Evolutionary conservation across 2,113 vertebrate genomes (phyloP).

Genomic region (Fregata magnificens): DNA sequence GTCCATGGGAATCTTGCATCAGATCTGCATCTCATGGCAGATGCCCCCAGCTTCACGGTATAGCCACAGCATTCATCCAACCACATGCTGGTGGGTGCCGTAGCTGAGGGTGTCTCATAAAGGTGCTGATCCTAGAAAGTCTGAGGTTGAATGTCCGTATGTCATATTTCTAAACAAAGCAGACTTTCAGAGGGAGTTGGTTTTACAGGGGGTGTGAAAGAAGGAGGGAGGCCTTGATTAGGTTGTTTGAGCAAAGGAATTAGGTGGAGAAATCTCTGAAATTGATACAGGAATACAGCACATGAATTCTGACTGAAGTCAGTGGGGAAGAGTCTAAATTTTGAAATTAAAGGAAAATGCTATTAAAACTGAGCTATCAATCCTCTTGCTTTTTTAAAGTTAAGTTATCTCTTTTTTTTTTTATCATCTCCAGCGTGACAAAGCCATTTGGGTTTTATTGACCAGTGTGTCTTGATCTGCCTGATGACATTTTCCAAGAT

Average conservation of each 20-base stretch:
- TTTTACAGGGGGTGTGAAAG: background rate
- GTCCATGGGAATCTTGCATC: background rate
- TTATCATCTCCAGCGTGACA: slow-evolving; percentile 5
- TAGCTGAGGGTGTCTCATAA: background rate
- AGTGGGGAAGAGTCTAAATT: background rate
- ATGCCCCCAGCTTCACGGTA: accelerated
- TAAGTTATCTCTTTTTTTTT: background rate
- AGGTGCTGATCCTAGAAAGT: background rate
- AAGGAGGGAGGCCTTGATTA: background rate
- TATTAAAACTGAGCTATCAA: background rate
- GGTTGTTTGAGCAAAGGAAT: background rate
- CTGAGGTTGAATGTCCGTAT: background rate
- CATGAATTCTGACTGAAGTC: background rate
- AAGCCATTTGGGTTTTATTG: slow-evolving; percentile 54
- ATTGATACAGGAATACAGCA: background rate
- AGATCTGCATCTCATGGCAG: background rate
- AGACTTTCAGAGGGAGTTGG: background rate
- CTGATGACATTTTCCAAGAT: slow-evolving; percentile 49
- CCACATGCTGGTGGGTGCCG: background rate
- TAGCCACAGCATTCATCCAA: background rate
- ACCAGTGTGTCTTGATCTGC: slow-evolving; percentile 31
- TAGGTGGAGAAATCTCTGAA: background rate
- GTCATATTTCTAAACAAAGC: background rate
- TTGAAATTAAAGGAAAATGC: background rate
- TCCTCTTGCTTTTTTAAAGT: background rate